Conservation (phyloP, 2,888 invertebrate genomes). For the Plebejus melissa region DNA sequence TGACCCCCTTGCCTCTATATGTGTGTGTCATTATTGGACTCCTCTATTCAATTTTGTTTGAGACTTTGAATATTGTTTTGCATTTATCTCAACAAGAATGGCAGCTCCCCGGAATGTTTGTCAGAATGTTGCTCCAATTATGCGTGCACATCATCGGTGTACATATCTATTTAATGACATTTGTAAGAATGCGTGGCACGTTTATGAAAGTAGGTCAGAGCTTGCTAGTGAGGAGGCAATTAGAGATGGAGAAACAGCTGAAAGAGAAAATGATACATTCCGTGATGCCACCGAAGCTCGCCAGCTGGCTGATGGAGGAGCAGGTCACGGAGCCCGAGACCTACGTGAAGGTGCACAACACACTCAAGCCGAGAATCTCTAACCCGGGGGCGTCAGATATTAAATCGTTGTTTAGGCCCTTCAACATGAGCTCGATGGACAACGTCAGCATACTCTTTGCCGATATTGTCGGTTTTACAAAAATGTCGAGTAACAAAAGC, state of each 20-base stretch:
- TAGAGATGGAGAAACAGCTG: constrained; percentile 95
- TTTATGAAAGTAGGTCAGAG: constrained; percentile 98
- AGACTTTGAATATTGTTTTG: constrained; percentile 82
- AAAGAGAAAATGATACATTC: constrained; percentile 99
- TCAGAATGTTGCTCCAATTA: constrained; percentile 88
- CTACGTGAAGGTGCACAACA: constrained; percentile 69
- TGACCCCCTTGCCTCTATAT: constrained; percentile 94
- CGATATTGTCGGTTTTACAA: constrained; percentile 98
- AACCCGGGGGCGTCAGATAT: constrained; percentile 83
- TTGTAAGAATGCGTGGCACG: constrained; percentile 95
- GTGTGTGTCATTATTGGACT: constrained; percentile 88
- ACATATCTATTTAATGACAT: constrained; percentile 95
- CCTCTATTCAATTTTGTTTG: constrained; percentile 91
- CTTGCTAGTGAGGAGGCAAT: constrained; percentile 90
- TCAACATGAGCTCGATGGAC: constrained; percentile 98
- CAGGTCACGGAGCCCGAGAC: constrained; percentile 81
- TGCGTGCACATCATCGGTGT: constrained; percentile 95
- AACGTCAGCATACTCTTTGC: constrained; percentile 98
- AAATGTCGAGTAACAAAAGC: constrained; percentile 97
- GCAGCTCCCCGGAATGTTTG: constrained; percentile 79
- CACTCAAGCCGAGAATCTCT: constrained; percentile 68
- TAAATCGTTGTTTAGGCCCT: constrained; percentile 93
- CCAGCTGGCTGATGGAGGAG: constrained; percentile 90
- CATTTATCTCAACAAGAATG: constrained; percentile 73
- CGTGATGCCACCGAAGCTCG: constrained; percentile 97